A percentile compares a stretch with the other conserved stretches of the same genome.
Conservation (phyloP, 2,888 invertebrate genomes). For the Drosophila koepferae region DNA sequence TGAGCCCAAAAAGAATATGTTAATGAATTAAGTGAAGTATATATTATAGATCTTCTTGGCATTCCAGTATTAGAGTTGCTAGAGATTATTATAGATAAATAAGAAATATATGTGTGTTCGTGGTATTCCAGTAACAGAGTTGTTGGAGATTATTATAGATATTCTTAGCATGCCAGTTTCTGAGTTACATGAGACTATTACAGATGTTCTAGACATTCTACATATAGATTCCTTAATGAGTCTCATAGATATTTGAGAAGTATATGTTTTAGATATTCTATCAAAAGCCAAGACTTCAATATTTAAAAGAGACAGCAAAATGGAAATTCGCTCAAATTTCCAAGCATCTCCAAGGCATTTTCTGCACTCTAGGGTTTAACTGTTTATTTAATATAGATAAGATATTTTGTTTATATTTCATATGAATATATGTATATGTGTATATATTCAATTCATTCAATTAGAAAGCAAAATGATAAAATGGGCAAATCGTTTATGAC, state of each 20-base stretch:
- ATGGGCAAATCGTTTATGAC: conserved; percentile 60
- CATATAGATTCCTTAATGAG: no score
- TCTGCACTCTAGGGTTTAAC: conserved; percentile 7
- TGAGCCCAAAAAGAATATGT: no score
- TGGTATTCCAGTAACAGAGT: no score
- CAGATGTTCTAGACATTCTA: not conserved
- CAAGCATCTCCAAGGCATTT: not conserved
- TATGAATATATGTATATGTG: not conserved
- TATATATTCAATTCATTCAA: conserved; percentile 52
- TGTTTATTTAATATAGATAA: conserved; percentile 20
- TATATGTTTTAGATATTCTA: not conserved
- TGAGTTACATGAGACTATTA: not conserved
- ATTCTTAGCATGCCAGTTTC: no score
- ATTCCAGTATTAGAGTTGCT: no score
- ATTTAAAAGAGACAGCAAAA: no score
- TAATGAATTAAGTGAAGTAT: not conserved
- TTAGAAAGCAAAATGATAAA: conserved; percentile 63
- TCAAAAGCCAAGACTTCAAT: no score
- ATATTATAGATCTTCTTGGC: no score
- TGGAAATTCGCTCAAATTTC: not conserved
- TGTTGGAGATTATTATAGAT: no score
- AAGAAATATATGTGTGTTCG: no score
- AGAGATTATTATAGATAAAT: no score
- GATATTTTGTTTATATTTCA: conserved; percentile 37
- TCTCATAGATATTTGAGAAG: not conserved